These are phyloP conservation scores for Leptura quadrifasciata DNA, from an alignment of 2,888 invertebrate species.

Conservation along the genomic window DNA sequence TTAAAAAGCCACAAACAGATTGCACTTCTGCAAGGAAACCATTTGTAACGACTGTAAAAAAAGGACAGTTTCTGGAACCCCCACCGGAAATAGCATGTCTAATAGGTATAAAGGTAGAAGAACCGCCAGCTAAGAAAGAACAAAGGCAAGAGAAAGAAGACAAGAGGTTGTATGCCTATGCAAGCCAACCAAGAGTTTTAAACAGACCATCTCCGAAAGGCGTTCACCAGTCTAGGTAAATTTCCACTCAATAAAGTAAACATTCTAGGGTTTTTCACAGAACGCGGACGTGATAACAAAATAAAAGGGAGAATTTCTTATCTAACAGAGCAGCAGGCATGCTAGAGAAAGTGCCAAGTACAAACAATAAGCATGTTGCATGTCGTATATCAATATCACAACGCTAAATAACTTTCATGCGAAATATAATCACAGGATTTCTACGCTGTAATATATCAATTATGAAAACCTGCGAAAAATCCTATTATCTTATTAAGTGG, in stretches of 20 bases:
- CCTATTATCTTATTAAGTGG: not conserved
- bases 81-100: constrained; percentile 82
- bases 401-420: not conserved
- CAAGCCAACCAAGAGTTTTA: constrained; percentile 79
- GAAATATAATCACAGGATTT: too few species aligned
- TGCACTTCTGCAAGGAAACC: constrained; percentile 72
- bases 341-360: too few species aligned
- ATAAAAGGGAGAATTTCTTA: not conserved
- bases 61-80: constrained; percentile 86
- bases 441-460: too few species aligned
- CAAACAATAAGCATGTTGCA: too few species aligned
- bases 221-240: constrained; percentile 65
- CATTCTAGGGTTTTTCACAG: not conserved
- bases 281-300: not conserved
- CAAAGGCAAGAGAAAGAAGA: constrained; percentile 63
- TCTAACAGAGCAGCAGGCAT: not conserved
- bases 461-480: not conserved
- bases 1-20: constrained; percentile 58
- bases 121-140: constrained; percentile 59
- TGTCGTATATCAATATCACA: too few species aligned
- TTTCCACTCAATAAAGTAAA: not conserved
- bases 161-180: constrained; percentile 79
- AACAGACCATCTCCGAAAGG: constrained; percentile 64
- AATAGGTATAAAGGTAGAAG: constrained; percentile 75
- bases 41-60: constrained; percentile 88